Evolutionary conservation across 2,888 invertebrate genomes (phyloP).

Genomic region (Drosophila aldrichi): DNA sequence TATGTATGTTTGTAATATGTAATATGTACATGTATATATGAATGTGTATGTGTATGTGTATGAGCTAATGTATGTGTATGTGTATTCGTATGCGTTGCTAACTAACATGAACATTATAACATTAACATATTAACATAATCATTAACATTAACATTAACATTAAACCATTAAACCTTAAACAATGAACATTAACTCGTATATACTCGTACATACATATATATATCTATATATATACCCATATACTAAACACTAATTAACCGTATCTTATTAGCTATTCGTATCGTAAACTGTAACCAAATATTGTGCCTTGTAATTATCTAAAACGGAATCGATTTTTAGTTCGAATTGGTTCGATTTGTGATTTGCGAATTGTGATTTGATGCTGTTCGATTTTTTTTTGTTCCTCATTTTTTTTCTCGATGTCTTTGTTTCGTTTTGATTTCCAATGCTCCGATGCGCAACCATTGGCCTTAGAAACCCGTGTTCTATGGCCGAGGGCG

Average conservation of each 20-base stretch:
- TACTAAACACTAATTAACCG: constrained; percentile 31
- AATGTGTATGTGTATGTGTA: constrained; percentile 24
- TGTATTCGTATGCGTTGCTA: constrained; percentile 53
- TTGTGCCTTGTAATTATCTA: constrained; percentile 45
- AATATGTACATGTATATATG: constrained; percentile 12
- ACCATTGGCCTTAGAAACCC: background rate
- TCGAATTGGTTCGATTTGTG: constrained; percentile 23
- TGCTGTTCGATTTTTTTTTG: constrained; percentile 1
- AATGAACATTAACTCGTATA: constrained; percentile 40
- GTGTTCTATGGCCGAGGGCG: constrained; percentile 11
- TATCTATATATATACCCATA: constrained; percentile 2
- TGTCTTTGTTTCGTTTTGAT: constrained; percentile 30
- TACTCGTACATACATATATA: constrained; percentile 19
- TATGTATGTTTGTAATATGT: constrained; percentile 15
- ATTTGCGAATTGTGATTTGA: constrained; percentile 31
- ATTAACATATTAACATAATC: constrained; percentile 34
- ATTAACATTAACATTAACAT: constrained; percentile 29
- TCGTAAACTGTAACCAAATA: constrained; percentile 41
- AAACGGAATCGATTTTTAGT: constrained; percentile 19
- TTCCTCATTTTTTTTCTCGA: constrained; percentile 3
- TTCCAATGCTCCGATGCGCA: constrained; percentile 38
- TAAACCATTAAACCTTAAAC: constrained; percentile 20
- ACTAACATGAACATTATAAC: constrained; percentile 19
- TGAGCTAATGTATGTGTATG: constrained; percentile 43
- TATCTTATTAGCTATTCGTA: constrained; percentile 32